Percentiles rank a stretch among this genome's conserved stretches.
Evolutionary conservation across 2,113 vertebrate genomes (phyloP).

Genomic region (Galemys pyrenaicus): DNA sequence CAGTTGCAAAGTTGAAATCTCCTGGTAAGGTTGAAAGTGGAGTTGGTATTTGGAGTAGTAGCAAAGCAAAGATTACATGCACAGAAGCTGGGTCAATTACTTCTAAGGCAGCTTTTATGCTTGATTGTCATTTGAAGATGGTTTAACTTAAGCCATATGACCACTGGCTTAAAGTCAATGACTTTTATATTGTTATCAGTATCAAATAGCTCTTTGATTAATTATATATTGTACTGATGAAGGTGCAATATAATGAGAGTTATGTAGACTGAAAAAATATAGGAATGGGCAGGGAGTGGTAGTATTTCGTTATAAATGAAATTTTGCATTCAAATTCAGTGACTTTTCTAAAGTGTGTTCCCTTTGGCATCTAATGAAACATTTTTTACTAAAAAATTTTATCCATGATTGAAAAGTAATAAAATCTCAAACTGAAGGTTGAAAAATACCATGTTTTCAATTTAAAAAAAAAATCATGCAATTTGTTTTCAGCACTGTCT

Average conservation of each 20-base stretch:
- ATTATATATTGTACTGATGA: not conserved
- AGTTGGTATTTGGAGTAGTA: not conserved
- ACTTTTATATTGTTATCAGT: not conserved
- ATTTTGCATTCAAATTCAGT: not conserved
- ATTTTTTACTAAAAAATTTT: slow-evolving; percentile 1
- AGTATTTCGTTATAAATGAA: not conserved
- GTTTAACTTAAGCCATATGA: not conserved
- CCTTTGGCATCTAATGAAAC: not conserved
- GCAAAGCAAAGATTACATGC: not conserved
- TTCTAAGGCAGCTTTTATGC: not conserved
- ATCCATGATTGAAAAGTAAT: not conserved
- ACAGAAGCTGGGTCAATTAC: not conserved
- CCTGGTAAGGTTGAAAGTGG: not conserved
- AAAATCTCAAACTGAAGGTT: slow-evolving; percentile 1
- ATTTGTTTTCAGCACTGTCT: slow-evolving; percentile 31
- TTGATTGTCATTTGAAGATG: not conserved
- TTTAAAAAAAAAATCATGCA: not conserved
- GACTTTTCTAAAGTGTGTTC: not conserved
- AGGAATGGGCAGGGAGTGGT: not conserved
- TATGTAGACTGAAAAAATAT: not conserved
- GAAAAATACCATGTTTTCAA: slow-evolving; percentile 17
- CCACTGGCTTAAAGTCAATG: not conserved
- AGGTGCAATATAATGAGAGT: not conserved
- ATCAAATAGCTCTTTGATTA: not conserved
- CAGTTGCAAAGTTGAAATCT: not conserved